Evolutionary conservation across 2,113 vertebrate species (phyloP), one percentile per base, ranked within the genome.

Genomic region (Cariama cristata): DNA sequence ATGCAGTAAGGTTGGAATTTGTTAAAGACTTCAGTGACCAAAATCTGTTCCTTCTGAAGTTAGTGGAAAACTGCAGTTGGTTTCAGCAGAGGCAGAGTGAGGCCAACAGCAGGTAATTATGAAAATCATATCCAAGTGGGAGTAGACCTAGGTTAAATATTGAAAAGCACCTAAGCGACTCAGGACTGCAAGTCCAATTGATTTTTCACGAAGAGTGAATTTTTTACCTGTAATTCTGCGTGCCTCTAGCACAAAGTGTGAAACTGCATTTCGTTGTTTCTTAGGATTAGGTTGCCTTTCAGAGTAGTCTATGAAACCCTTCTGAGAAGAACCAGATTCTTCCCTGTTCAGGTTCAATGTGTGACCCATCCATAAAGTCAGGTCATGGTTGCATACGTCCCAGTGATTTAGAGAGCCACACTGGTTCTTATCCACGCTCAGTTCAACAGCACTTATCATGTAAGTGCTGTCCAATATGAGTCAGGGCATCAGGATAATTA

Each of bases 371-470:
- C 27, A 4, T 11, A 9, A 18, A 21, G 24, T 20, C 1, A 40
- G 50, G 33, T 23, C 1, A 0, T 14, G 20, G 45, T 12, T 80
- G 33, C 14, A 15, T 20, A 16, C 1, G 0, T 44, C 14, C 40
- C 35, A 16, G 16, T 10, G 42, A 10, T 75, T 40, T 4, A 19
- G 69, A 28, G n/a, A 38, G 23, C 9, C 10, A 0, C 4, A 4
- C 5, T 5, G 4, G 6, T 10, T 44, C 49, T 66, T 53, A 20
- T 0, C 59, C 38, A 20, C 30, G 0, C 19, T 33, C 40, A 16
- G 44, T 19, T 83, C 44, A 75, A 2, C 3, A 7, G 28, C 33
- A 28, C 58, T 88, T 72, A 18, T 1, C 12, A 5, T 17, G 19
- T 13, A 44, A 58, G 24, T 62, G 32, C 72, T 80, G 13, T n/a